These are phyloP conservation scores for Yasuhikotakia modesta DNA, from an alignment of 2,797 vertebrate species.

Conservation along the genomic window DNA sequence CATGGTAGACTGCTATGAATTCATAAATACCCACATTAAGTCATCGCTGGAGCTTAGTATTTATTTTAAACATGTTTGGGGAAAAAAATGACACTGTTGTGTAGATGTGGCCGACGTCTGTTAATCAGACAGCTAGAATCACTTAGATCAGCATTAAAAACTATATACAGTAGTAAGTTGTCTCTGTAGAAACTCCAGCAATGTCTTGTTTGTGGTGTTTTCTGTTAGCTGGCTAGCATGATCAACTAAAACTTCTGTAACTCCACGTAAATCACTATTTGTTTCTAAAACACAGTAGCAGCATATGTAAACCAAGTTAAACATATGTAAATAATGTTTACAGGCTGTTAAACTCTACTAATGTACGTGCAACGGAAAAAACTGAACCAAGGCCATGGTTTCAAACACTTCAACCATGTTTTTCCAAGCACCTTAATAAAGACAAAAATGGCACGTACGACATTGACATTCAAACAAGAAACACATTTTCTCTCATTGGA, in stretches of 20 bases:
- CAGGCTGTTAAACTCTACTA: not conserved
- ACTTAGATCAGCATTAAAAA: too few species aligned
- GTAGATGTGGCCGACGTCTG: not conserved
- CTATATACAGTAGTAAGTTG: not conserved
- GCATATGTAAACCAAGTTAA: not conserved
- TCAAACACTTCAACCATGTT: not conserved
- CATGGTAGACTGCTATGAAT: not conserved
- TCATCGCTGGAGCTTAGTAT: not conserved
- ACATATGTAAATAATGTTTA: not conserved
- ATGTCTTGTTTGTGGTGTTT: not conserved
- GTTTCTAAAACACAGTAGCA: not conserved
- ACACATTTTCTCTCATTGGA: not conserved
- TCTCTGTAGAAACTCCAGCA: not conserved
- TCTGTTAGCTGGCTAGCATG: conserved; percentile 6
- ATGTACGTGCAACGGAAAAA: not conserved
- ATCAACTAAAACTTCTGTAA: not conserved
- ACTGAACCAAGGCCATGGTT: conserved; percentile 8
- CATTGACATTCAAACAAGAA: not conserved
- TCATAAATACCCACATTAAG: not conserved
- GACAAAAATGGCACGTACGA: not conserved
- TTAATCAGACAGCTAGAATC: not conserved
- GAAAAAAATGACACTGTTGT: not conserved
- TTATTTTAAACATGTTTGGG: not conserved
- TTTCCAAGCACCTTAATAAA: not conserved
- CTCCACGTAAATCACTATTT: not conserved